Conservation (phyloP, 2,113 vertebrate genomes). For the Terrapene triunguis region DNA sequence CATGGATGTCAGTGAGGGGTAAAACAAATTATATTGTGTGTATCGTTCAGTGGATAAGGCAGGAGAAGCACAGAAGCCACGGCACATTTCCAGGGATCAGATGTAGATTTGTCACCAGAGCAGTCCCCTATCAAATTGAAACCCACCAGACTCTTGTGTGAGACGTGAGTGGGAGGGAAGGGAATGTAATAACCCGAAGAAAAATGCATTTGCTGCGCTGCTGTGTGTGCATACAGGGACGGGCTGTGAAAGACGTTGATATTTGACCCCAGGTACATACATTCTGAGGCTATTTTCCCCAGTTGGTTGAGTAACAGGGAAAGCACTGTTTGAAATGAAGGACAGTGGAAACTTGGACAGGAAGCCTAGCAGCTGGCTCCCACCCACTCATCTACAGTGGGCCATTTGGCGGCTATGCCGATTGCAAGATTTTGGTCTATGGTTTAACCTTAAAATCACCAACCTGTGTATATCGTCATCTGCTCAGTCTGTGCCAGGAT, state of each 20-base stretch:
- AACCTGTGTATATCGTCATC: neutral
- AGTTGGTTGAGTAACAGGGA: neutral
- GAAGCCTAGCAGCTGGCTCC: neutral
- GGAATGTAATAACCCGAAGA: constrained; percentile 51
- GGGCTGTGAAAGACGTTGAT: neutral
- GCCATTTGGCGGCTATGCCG: neutral
- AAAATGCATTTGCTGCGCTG: constrained; percentile 20
- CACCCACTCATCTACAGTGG: neutral
- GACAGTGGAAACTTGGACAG: neutral
- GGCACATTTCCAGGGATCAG: constrained; percentile 47
- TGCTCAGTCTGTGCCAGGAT: neutral
- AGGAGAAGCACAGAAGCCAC: neutral
- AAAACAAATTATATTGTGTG: neutral
- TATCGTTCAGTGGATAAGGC: constrained; percentile 56
- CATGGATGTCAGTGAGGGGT: neutral
- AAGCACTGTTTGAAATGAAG: neutral
- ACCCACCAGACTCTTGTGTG: constrained; percentile 56
- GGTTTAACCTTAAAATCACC: neutral
- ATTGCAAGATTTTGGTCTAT: neutral
- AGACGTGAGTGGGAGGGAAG: constrained; percentile 65
- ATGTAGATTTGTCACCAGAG: neutral
- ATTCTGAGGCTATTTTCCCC: rapidly evolving
- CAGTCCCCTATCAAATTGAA: constrained; percentile 45
- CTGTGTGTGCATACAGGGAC: constrained; percentile 13
- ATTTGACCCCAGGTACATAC: neutral